Conservation (phyloP, 1,140 invertebrate genomes). For the Bradynema listronoti region DNA sequence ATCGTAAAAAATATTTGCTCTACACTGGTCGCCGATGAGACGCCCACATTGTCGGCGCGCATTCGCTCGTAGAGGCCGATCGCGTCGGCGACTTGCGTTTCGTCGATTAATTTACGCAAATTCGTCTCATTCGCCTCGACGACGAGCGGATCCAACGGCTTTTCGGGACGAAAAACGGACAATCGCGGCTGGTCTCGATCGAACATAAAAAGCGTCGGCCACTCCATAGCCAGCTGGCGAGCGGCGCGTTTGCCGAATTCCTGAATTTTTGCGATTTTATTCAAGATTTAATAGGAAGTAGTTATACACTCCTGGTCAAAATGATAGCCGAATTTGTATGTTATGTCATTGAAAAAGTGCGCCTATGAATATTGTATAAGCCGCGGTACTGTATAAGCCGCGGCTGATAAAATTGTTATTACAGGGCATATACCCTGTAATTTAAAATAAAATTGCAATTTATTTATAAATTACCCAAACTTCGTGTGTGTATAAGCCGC, state of each 20-base stretch:
- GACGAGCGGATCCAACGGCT: conserved; percentile 33
- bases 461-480: too few species aligned
- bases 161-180: conserved; percentile 41
- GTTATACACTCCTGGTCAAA: too few species aligned
- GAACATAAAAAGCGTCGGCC: conserved; percentile 57
- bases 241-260: conserved; percentile 50
- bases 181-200: conserved; percentile 52
- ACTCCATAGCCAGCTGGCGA: conserved; percentile 51
- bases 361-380: too few species aligned
- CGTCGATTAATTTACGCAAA: conserved; percentile 24
- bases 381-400: too few species aligned
- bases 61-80: conserved; percentile 34
- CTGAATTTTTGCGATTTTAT: conserved; percentile 24
- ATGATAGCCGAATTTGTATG: too few species aligned
- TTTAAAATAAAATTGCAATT: too few species aligned
- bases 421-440: too few species aligned
- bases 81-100: conserved; percentile 27
- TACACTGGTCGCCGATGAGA: conserved; percentile 12
- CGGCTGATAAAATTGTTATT: too few species aligned
- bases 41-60: conserved; percentile 11
- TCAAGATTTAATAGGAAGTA: conserved; percentile 2
- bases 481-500: too few species aligned
- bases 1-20: not conserved
- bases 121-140: conserved; percentile 36
- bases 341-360: too few species aligned